Base-by-base conservation (phyloP, 2,888 invertebrate genomes). In the Conus canariensis region DNA sequence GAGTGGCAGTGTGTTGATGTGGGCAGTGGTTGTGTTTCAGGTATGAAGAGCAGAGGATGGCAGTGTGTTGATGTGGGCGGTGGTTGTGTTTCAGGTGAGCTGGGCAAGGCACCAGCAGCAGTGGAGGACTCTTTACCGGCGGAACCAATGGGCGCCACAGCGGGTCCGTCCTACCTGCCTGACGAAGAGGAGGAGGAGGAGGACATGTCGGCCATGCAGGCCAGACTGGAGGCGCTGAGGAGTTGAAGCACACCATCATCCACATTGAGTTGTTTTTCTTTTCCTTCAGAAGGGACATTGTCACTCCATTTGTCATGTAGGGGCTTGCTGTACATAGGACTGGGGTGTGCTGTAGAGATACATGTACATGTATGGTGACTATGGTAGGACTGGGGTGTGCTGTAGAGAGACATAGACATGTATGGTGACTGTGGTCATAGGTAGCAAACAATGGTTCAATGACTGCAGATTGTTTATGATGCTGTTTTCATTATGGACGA, bases 181-280 rank as follows among this genome's bases (percentile, higher is more conserved):
- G 92, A 92, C 97, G 97, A 97, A 87, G 98, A 98, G 86, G 98
- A 97, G 91, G 98, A 97, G 88, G 98, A 98, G 87, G 98, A 97
- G 91, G 98, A 98, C 93, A 97, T 99, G n/a, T 98, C 98, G 94
- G 98, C 98, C 95, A 99, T 99, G 99, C 98, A 98, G 96, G 98
- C 97, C 91, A 97, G 99, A 93, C 97, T 99, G 90, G 98, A 99
- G 94, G 98, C 99, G 70, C 97, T 99, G 89, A 97, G 98, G 93
- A 99, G 99, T 95, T 99, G 98, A 92, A 64, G 74, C 16, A 56
- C 64, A 45, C n/a, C 22, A 19, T 70, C 70, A 85, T 60, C 14
- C 12, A 4, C 85, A 60, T n/a, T 5, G 59, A n/a, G n/a, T 22
- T 9, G 12, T 9, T 0, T 64, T 64, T 16, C 64, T 45, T 45